phyloP scores from a whole-genome alignment of 2,113 vertebrate species.

The Clarias batrachus region DNA sequence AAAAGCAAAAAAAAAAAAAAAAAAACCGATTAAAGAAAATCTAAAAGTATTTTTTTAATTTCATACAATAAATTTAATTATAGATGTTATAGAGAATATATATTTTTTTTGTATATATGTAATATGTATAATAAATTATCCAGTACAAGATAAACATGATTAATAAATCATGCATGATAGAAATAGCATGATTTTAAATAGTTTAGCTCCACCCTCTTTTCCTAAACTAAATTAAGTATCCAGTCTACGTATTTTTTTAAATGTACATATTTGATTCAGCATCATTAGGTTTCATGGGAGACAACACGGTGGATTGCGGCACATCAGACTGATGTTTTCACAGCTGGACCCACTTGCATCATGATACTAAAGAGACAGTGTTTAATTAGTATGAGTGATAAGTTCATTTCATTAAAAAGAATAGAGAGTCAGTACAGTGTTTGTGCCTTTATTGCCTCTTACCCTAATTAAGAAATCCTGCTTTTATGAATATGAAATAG shows the following conservation, averaged over 20 bases:
- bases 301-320: background rate
- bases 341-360: background rate
- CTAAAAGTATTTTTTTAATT: background rate
- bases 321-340: background rate
- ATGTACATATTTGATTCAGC: background rate
- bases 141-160: background rate
- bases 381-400: background rate
- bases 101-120: no score
- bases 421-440: background rate
- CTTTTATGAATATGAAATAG: background rate
- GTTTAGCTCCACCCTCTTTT: background rate
- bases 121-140: background rate
- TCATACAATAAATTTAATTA: background rate
- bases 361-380: background rate
- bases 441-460: background rate
- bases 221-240: background rate
- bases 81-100: background rate
- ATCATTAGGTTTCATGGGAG: constrained; percentile 6
- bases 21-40: no score
- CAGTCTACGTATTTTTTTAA: background rate
- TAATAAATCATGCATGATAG: background rate
- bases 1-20: no score
- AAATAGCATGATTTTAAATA: background rate
- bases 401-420: background rate
- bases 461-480: background rate